Evolutionary conservation across 1,140 invertebrate genomes (phyloP), one percentile per base, ranked within the genome.

Genomic region (Hylaeus volcanicus): DNA sequence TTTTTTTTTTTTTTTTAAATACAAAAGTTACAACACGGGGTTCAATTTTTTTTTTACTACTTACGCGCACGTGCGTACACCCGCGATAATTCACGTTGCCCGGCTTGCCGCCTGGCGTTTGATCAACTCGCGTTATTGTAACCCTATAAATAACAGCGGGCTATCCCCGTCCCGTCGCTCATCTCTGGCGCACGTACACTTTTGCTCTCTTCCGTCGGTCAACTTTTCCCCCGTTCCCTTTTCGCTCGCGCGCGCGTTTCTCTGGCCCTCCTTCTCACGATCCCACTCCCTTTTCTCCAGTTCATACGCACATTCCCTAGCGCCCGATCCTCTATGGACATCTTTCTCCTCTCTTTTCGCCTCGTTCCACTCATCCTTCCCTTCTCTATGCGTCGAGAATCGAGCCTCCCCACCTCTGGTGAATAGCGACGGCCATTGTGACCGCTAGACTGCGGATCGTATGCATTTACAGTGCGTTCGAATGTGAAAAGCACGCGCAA

Each of bases 41-140:
- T 71, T 72, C 43, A 0, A 26, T 26, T 26, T 26, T 26, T 26
- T 26, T 26, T 26, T 26, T 26, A 26, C 26, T 26, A 26, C 26
- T 26, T 26, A 26, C 78, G 56, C 56, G 58, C 80, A 84, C 65
- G 74, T 79, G 75, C 86, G 65, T 83, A 39, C 61, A 63, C 41
- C 65, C 58, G 83, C 82, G 83, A 89, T 88, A 89, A 90, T 89
- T 90, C 76, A 72, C 81, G 75, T 74, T 70, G 71, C 58, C 68
- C 88, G 58, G 85, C 85, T 77, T 84, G 85, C 81, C 56, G 51
- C 61, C 79, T 85, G 85, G 88, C 90, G 84, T 88, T 90, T 86
- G 86, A 89, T 91, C 89, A 89, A 91, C 87, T 90, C 82, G 82
- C 86, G 83, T 90, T 90, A 90, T 91, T 91, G 88, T 90, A 82